These are phyloP conservation scores for Drosophila nigricruria DNA, from an alignment of 2,888 invertebrate genomes.

Conservation along the genomic window DNA sequence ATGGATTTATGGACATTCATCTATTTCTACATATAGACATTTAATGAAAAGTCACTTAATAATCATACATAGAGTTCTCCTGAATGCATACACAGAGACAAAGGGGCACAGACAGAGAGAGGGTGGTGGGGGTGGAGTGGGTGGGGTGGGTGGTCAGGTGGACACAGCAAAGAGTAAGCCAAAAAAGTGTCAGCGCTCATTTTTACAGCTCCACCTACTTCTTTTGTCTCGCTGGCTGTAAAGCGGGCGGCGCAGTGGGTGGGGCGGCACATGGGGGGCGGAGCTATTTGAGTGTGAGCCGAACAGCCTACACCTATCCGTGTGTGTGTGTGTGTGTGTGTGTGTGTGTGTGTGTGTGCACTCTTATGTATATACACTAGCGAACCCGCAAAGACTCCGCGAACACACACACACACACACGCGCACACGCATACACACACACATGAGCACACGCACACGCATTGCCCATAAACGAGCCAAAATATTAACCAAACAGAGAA, in stretches of 20 bases:
- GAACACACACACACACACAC: conserved; percentile 4
- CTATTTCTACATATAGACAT: too few relatives aligned
- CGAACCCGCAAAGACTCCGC: conserved; percentile 30
- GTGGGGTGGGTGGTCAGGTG: conserved; percentile 6
- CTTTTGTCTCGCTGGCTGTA: conserved; percentile 32
- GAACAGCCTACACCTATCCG: conserved; percentile 56
- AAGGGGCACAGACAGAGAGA: not conserved
- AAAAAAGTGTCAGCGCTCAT: conserved; percentile 61
- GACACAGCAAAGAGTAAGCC: conserved; percentile 57
- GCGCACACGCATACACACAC: conserved; percentile 6
- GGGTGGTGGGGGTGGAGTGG: not conserved
- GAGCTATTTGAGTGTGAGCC: conserved; percentile 25
- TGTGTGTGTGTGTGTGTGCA: conserved; percentile 5
- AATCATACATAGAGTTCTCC: not conserved
- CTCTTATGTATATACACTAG: conserved; percentile 56
- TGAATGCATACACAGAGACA: not conserved
- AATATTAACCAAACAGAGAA: conserved; percentile 79
- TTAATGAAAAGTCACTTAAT: conserved; percentile 1
- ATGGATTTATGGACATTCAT: too few relatives aligned
- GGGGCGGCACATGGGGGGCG: not conserved
- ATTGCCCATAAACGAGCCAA: conserved; percentile 61
- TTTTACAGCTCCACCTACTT: conserved; percentile 69
- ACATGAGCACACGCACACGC: conserved; percentile 20
- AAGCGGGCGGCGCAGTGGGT: not conserved
- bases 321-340: conserved; percentile 12